Evolutionary conservation across 2,113 vertebrate genomes (phyloP).

Genomic region (Anarhynchus alexandrinus): DNA sequence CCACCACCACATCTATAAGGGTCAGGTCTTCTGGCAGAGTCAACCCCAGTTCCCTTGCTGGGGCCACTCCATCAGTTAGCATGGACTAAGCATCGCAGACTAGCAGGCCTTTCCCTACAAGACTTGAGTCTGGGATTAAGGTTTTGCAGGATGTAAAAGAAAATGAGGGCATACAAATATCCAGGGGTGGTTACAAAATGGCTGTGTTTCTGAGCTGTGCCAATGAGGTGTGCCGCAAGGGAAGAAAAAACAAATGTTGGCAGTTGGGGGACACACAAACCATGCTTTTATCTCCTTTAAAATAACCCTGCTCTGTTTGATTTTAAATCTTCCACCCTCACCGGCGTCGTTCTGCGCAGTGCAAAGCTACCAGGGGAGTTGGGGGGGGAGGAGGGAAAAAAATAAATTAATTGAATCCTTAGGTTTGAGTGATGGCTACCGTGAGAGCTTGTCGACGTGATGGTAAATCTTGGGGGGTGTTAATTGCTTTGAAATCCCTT

Average conservation of each 20-base stretch:
- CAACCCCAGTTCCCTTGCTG: background rate
- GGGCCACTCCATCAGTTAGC: background rate
- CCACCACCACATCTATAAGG: background rate
- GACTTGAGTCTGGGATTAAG: background rate
- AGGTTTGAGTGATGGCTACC: constrained; percentile 56
- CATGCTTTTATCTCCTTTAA: constrained; percentile 7
- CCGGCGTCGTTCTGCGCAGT: background rate
- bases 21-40: background rate
- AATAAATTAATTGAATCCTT: constrained; percentile 55
- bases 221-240: background rate
- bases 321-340: constrained; percentile 44
- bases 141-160: background rate
- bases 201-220: constrained; percentile 45
- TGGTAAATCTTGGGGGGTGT: constrained; percentile 35
- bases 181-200: constrained; percentile 35
- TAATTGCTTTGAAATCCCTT: constrained; percentile 30
- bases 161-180: constrained; percentile 2
- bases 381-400: background rate
- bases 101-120: background rate
- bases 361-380: background rate
- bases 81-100: background rate
- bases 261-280: background rate
- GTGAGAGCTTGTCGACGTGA: constrained; percentile 35
- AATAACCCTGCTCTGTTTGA: constrained; percentile 38
- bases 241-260: background rate